A percentile compares a stretch with the other conserved stretches of the same genome.
These are phyloP conservation scores for Prunella fulvescens DNA, from an alignment of 2,113 vertebrate genomes.

Conservation along the genomic window DNA sequence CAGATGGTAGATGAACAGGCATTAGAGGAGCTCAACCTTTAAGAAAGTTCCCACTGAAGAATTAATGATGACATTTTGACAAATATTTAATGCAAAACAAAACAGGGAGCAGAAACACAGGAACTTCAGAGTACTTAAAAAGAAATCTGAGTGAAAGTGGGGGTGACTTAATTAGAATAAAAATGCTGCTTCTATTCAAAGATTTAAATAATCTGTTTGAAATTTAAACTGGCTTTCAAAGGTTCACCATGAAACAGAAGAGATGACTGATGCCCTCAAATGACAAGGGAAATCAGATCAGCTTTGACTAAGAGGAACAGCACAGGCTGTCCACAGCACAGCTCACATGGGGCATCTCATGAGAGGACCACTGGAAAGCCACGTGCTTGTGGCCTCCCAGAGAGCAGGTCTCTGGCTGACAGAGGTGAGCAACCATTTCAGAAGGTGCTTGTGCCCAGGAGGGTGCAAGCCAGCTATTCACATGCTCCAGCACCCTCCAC, in stretches of 20 bases:
- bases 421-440: background rate
- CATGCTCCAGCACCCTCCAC: background rate
- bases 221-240: background rate
- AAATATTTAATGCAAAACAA: background rate
- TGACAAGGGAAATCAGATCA: slow-evolving; percentile 10
- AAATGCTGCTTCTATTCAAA: background rate
- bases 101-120: background rate
- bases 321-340: background rate
- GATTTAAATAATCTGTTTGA: background rate
- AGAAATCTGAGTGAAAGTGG: background rate
- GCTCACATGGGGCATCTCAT: background rate
- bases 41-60: background rate
- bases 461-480: background rate
- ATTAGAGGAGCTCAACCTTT: background rate
- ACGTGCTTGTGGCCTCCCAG: background rate
- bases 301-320: background rate
- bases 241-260: background rate
- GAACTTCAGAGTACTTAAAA: background rate
- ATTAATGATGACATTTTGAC: background rate
- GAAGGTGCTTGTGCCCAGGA: background rate
- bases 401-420: fast-evolving
- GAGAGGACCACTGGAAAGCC: background rate
- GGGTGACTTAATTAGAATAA: background rate
- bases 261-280: background rate
- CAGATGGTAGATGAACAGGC: background rate